These are phyloP conservation scores for Ceuthmochares aereus DNA, from an alignment of 2,113 vertebrate genomes.

Conservation along the genomic window DNA sequence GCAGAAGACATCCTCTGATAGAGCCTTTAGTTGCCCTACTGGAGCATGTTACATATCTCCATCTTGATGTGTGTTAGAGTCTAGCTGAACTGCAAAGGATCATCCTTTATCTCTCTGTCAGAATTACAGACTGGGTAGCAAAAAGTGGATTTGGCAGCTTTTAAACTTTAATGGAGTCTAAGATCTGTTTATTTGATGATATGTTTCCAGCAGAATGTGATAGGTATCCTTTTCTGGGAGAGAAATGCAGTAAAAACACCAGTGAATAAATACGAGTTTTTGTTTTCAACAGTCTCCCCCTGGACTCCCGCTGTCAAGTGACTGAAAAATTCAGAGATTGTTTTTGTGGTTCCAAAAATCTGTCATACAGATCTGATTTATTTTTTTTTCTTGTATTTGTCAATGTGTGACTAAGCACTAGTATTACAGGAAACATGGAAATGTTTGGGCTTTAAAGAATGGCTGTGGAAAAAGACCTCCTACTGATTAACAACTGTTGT, in stretches of 20 bases:
- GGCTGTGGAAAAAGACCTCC: slow-evolving; percentile 61
- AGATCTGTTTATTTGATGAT: background rate
- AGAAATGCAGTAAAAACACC: background rate
- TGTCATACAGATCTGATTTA: slow-evolving; percentile 34
- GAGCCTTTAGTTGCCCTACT: background rate
- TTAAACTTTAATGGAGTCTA: background rate
- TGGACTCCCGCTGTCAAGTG: slow-evolving; percentile 27
- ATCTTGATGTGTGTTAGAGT: background rate
- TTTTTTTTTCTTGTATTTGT: slow-evolving; percentile 44
- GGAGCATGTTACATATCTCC: background rate
- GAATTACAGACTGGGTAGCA: background rate
- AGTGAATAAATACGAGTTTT: slow-evolving; percentile 28
- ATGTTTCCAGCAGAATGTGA: background rate
- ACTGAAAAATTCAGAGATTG: slow-evolving; percentile 37
- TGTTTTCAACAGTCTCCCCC: slow-evolving; percentile 43
- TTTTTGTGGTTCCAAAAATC: background rate
- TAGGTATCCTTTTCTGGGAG: background rate
- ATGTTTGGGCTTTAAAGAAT: slow-evolving; percentile 52
- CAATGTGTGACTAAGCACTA: slow-evolving; percentile 63
- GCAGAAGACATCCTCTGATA: background rate
- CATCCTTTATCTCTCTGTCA: background rate
- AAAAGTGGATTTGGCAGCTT: background rate
- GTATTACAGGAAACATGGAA: slow-evolving; percentile 70
- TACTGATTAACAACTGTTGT: slow-evolving; percentile 57
- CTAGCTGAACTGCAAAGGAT: background rate